Percentiles rank a stretch among this genome's conserved stretches.
phyloP scores from a whole-genome alignment of 1,140 invertebrate species.

The Neodiprion virginianus region DNA sequence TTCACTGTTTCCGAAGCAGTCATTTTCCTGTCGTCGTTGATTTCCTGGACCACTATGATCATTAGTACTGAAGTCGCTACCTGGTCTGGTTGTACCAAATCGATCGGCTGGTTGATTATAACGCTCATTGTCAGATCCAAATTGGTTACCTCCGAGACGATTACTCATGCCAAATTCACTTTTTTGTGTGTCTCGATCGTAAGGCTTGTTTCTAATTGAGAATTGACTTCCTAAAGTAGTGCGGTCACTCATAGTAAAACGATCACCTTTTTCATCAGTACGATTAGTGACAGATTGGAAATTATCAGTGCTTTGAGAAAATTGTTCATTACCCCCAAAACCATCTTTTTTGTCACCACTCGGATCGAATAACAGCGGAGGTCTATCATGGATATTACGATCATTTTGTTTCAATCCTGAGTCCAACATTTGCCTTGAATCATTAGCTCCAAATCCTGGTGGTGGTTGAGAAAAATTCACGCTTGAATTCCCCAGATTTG shows the following conservation, averaged over 20 bases:
- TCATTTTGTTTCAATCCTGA: not conserved
- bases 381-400: not conserved
- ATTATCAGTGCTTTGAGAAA: not conserved
- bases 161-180: constrained; percentile 22
- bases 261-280: constrained; percentile 16
- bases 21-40: not conserved
- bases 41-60: constrained; percentile 14
- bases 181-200: constrained; percentile 1
- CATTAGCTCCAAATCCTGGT: constrained; percentile 26
- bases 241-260: constrained; percentile 14
- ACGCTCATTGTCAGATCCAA: constrained; percentile 10
- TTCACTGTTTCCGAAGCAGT: not conserved
- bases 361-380: constrained; percentile 21
- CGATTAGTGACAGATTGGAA: not conserved
- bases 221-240: constrained; percentile 17
- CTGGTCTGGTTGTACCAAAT: not conserved
- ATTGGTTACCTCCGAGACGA: constrained; percentile 12
- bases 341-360: constrained; percentile 22
- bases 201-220: not conserved
- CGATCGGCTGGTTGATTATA: not conserved
- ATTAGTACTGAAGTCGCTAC: constrained; percentile 29
- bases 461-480: constrained; percentile 44
- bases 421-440: constrained; percentile 11
- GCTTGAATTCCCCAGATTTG: constrained; percentile 28
- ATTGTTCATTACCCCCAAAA: constrained; percentile 18